Percentiles rank a stretch among this genome's conserved stretches.
Evolutionary conservation across 2,888 invertebrate species (phyloP).

Genomic region (Epinotia nisella): DNA sequence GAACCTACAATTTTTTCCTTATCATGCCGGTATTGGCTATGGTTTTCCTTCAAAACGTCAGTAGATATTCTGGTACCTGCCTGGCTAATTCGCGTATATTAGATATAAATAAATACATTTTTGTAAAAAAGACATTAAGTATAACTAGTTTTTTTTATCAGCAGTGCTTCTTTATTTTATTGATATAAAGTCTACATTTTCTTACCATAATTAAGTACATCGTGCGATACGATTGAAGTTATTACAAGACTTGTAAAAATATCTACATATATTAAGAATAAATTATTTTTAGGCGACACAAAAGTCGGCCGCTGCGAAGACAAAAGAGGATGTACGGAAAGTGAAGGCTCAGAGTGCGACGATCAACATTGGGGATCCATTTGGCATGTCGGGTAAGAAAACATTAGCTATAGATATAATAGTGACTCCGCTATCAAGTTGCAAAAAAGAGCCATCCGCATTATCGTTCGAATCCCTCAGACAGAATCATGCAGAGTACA

Average conservation of each 20-base stretch:
- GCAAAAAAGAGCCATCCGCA: too few species aligned
- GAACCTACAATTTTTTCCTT: conserved; percentile 6
- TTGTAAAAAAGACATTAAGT: too few species aligned
- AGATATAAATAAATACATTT: neutral
- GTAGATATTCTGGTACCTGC: neutral
- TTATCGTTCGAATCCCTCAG: too few species aligned
- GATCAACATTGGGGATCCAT: conserved; percentile 81
- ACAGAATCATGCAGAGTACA: too few species aligned
- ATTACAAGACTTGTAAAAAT: neutral
- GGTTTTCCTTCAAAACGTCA: conserved; percentile 19
- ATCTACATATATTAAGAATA: neutral
- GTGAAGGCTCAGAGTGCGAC: conserved; percentile 86
- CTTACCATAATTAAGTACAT: too few species aligned
- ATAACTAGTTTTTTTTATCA: too few species aligned
- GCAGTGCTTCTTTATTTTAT: too few species aligned
- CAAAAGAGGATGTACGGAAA: conserved; percentile 94
- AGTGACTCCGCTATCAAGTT: too few species aligned
- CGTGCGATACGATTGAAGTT: neutral
- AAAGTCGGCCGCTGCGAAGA: conserved; percentile 94
- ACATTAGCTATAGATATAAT: too few species aligned
- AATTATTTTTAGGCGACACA: conserved; percentile 88
- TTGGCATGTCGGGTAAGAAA: conserved; percentile 61
- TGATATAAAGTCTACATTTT: too few species aligned
- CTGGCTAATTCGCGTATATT: neutral
- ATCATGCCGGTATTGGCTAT: conserved; percentile 9